Base-by-base conservation (phyloP, 2,113 vertebrate genomes). In the Pteruthius melanotis region DNA sequence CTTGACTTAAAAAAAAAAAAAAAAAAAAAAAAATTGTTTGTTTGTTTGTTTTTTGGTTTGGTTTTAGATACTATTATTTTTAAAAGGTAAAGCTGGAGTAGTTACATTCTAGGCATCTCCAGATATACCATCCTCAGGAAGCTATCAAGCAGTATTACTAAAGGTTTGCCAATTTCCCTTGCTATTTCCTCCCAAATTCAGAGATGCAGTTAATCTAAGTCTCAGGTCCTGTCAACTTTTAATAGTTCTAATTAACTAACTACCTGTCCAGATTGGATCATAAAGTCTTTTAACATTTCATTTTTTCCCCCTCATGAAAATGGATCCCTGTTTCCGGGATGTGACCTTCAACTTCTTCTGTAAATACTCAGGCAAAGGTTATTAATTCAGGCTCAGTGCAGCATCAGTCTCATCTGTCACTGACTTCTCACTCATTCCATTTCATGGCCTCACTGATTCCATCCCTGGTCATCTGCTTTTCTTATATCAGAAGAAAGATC, bases 211-310 rank as follows among this genome's bases (percentile, higher is more conserved):
- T 97, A 97, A 96, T 97, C 97, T 96, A 92, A 75, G 81, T 92
- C 97, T 94, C 37, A 24, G 82, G 74, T 91, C 92, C 83, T 97
- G 96, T 97, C 96, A 97, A 93, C 78, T 96, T 97, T 96, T 97
- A 96, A 98, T 97, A 96, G 94, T 97, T 97, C 82, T 97, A 97
- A 98, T 97, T 97, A 97, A 96, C 89, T 95, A 96, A 87, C 93
- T 97, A 60, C 96, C 95, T 97, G 92, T 92, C 90, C 86, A 86
- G 45, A 65, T 72, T 75, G 87, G 59, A 96, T 97, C 97, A 93
- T 96, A 97, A 98, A 97, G 81, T 84, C 94, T 98, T 97, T 97
- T 97, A 97, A 91, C 95, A 93, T 98, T 97, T 97, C 74, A 91
- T 94, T 95, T 96, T 68, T 57, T 57, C 23, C 54, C 80, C 85